Percentiles rank a stretch among this genome's conserved stretches.
Evolutionary conservation across 2,113 vertebrate genomes (phyloP).

Genomic region (Hoplias malabaricus): DNA sequence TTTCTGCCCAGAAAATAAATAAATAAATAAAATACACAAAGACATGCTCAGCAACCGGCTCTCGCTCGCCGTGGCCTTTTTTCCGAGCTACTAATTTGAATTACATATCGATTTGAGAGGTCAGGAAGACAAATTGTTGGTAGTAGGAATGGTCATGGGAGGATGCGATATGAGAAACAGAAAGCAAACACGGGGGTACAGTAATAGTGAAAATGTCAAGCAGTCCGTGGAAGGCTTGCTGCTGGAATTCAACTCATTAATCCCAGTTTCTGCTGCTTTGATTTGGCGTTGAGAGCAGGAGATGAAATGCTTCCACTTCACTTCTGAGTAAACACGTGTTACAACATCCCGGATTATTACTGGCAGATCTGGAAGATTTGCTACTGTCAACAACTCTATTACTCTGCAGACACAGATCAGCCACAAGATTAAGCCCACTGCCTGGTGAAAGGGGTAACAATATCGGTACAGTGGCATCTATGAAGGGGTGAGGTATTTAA

Average conservation of each 20-base stretch:
- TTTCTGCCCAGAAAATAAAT: conserved; percentile 20
- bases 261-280: conserved; percentile 25
- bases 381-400: not conserved
- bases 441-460: too few species aligned
- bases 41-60: not conserved
- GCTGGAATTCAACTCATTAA: conserved; percentile 43
- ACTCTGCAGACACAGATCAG: too few species aligned
- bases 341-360: not conserved
- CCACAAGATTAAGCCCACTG: too few species aligned
- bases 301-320: not conserved
- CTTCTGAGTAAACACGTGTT: not conserved
- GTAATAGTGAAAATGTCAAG: conserved; percentile 45
- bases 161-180: conserved; percentile 43
- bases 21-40: too few species aligned
- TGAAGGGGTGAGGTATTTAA: too few species aligned
- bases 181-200: conserved; percentile 35
- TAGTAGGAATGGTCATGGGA: conserved; percentile 47
- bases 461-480: too few species aligned
- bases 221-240: conserved; percentile 20
- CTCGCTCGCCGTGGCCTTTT: conserved; percentile 29
- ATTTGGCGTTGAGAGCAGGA: conserved; percentile 19
- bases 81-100: conserved; percentile 50
- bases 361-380: not conserved
- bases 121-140: conserved; percentile 54
- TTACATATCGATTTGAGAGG: conserved; percentile 54